Evolutionary conservation across 2,888 invertebrate species (phyloP), one percentile per base, ranked within the genome.

Genomic region (Melanotus villosus): DNA sequence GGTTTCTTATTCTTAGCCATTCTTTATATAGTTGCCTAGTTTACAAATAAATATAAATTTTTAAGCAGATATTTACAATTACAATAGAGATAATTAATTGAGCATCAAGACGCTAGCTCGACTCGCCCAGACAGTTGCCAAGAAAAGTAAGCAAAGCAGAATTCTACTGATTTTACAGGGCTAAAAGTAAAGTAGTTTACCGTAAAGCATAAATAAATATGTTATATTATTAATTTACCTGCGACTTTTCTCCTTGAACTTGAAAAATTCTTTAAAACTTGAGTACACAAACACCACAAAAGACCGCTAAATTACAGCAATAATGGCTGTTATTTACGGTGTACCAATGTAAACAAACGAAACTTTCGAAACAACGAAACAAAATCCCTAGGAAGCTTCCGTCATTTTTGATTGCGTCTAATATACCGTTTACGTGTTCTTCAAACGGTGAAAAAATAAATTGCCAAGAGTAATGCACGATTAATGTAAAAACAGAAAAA

Each of bases 1-100:
- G 59, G 71, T 38, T 73, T 73, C 4, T 72, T 73, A 16, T 70
- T 77, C 56, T 75, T 76, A 32, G 75, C 76, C 76, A 77, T 77
- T 59, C 58, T 62, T 34, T 16, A 12, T 21, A 45, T n/a, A n/a
- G 12, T 3, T 12, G 2, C 12, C 1, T 12, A 47, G 19, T 16
- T 41, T 38, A 30, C 9, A 16, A 3, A 45, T n/a, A 5, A 10
- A 10, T 18, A 21, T 21, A 45, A 4, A 45, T 1, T 34, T 1
- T 12, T 12, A n/a, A 1, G n/a, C 2, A n/a, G 12, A n/a, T n/a
- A n/a, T n/a, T n/a, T n/a, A n/a, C n/a, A 43, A 43, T 19, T 43
- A 0, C 1, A 26, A 19, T 9, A n/a, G 19, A 23, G 19, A 47
- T 47, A 21, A 21, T 47, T 26, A 45, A 45, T 47, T 14, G 7